Evolutionary conservation across 2,888 invertebrate genomes (phyloP).

Genomic region (Diaprepes abbreviatus): DNA sequence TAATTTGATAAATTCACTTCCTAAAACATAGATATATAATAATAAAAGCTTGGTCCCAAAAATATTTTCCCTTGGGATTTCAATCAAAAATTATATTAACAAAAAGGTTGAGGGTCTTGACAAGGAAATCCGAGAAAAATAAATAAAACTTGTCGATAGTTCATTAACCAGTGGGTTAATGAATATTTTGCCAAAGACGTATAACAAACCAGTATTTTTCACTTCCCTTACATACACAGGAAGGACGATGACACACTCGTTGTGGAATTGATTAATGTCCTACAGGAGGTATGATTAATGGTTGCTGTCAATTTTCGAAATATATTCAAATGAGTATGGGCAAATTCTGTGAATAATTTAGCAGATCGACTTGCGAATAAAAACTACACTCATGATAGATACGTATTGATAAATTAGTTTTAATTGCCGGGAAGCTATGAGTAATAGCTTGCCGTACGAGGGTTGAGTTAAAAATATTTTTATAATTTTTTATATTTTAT

Average conservation of each 20-base stretch:
- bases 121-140: too few species aligned
- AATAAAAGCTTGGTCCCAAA: too few species aligned
- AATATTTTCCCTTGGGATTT: too few species aligned
- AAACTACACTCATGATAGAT: constrained; percentile 12
- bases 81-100: too few species aligned
- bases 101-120: too few species aligned
- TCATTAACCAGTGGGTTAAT: constrained; percentile 6
- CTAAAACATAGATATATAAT: too few species aligned
- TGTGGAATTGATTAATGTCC: constrained; percentile 45
- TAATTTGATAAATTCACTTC: too few species aligned
- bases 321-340: constrained; percentile 48
- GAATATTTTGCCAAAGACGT: constrained; percentile 30
- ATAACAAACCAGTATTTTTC: constrained; percentile 34
- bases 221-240: constrained; percentile 35
- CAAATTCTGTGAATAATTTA: constrained; percentile 46
- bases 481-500: too few species aligned
- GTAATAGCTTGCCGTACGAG: too few species aligned
- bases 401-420: too few species aligned
- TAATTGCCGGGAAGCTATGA: background rate
- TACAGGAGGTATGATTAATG: constrained; percentile 41
- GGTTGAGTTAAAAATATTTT: background rate
- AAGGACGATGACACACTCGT: constrained; percentile 43
- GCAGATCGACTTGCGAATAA: constrained; percentile 41
- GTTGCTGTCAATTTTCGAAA: constrained; percentile 45
- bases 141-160: too few species aligned